Percentiles rank a stretch among this genome's conserved stretches.
Conservation (phyloP, 1,140 invertebrate species). For the Leptoteleia sp. region DNA sequence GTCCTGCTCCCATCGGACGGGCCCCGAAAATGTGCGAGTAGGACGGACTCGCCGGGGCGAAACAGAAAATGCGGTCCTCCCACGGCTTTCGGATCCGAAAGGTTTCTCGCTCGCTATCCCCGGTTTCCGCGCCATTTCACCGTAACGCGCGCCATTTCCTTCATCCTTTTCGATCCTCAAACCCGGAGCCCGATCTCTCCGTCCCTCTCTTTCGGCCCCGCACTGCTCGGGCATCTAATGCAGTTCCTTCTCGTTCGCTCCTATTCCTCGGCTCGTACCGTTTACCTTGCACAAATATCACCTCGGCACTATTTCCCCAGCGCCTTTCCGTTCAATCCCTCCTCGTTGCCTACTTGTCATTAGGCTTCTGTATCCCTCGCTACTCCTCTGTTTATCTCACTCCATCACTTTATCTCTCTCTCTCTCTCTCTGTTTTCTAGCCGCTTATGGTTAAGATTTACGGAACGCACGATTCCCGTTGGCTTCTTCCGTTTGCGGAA, state of each 20-base stretch:
- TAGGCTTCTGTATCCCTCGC: no score
- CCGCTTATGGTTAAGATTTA: slow-evolving; percentile 71
- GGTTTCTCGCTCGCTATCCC: slow-evolving; percentile 80
- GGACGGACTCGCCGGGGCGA: slow-evolving; percentile 36
- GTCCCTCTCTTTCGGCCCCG: slow-evolving; percentile 47
- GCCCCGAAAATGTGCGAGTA: slow-evolving; percentile 53
- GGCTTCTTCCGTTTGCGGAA: slow-evolving; percentile 66
- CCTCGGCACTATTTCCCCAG: slow-evolving; percentile 68
- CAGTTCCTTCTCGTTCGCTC: slow-evolving; percentile 71
- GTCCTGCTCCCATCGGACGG: slow-evolving; percentile 68
- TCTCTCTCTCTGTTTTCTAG: slow-evolving; percentile 14
- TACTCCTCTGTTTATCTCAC: no score
- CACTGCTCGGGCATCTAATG: slow-evolving; percentile 49
- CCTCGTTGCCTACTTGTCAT: slow-evolving; percentile 54
- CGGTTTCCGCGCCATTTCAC: no score
- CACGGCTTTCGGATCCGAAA: slow-evolving; percentile 78
- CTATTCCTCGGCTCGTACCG: slow-evolving; percentile 80
- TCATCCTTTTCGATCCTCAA: slow-evolving; percentile 75
- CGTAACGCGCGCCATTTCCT: slow-evolving; percentile 82
- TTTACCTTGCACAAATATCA: slow-evolving; percentile 81
- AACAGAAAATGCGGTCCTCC: slow-evolving; percentile 73
- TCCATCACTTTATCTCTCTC: no score
- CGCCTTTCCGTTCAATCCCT: slow-evolving; percentile 49
- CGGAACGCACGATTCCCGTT: slow-evolving; percentile 70
- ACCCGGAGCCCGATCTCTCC: slow-evolving; percentile 55